These are phyloP conservation scores for Serripes groenlandicus DNA, from an alignment of 2,888 invertebrate genomes.

Conservation along the genomic window DNA sequence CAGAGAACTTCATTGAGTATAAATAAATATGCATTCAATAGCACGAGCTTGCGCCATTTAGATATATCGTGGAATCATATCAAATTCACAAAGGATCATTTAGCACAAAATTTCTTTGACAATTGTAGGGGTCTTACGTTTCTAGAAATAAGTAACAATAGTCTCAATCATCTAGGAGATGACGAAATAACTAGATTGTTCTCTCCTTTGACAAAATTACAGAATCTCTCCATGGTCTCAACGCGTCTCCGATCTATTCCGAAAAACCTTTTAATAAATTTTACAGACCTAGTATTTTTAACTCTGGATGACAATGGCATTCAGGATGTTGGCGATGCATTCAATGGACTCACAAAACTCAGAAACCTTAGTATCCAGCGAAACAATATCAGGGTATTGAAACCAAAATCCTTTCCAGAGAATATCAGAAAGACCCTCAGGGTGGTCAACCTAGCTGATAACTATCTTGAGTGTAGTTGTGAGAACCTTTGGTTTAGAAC, in stretches of 20 bases:
- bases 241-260: constrained; percentile 8
- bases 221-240: neutral
- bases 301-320: constrained; percentile 16
- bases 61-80: neutral
- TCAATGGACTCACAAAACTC: neutral
- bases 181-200: constrained; percentile 3
- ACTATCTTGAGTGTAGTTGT: constrained; percentile 35
- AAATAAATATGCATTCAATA: neutral
- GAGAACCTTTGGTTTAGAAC: constrained; percentile 34
- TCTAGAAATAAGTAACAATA: constrained; percentile 4
- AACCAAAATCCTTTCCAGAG: constrained; percentile 1
- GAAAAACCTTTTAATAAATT: neutral
- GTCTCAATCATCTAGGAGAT: neutral
- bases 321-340: neutral
- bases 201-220: constrained; percentile 5
- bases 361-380: neutral
- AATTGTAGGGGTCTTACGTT: neutral
- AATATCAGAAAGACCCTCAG: neutral
- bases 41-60: neutral
- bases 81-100: neutral
- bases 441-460: constrained; percentile 11
- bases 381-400: constrained; percentile 20
- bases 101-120: neutral
- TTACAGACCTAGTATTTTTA: neutral
- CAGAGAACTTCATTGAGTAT: no score